Evolutionary conservation across 2,113 vertebrate genomes (phyloP).

Genomic region (Sander lucioperca): DNA sequence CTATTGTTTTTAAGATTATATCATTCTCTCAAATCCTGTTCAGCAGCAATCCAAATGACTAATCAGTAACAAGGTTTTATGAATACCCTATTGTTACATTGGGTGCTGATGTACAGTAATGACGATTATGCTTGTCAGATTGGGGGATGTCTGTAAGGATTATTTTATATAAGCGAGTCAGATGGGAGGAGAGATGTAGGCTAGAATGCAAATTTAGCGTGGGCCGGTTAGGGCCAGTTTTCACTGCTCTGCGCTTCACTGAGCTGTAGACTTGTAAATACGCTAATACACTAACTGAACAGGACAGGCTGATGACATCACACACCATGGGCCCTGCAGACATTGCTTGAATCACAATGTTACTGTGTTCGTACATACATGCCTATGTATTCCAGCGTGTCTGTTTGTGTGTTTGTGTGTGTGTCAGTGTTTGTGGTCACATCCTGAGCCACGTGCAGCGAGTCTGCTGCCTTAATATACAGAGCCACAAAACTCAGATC

Average conservation of each 20-base stretch:
- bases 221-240: slow-evolving; percentile 77
- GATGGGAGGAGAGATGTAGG: slow-evolving; percentile 73
- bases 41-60: slow-evolving; percentile 44
- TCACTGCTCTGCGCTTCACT: slow-evolving; percentile 68
- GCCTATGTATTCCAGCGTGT: slow-evolving; percentile 28
- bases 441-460: slow-evolving; percentile 65
- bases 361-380: slow-evolving; percentile 35
- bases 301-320: slow-evolving; percentile 85
- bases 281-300: slow-evolving; percentile 78
- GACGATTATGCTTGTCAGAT: slow-evolving; percentile 39
- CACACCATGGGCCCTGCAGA: slow-evolving; percentile 69
- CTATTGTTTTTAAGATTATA: slow-evolving; percentile 42
- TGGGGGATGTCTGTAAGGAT: slow-evolving; percentile 45
- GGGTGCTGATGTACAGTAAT: slow-evolving; percentile 49
- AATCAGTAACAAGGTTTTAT: slow-evolving; percentile 25
- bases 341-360: slow-evolving; percentile 72
- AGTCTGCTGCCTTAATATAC: slow-evolving; percentile 35
- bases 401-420: slow-evolving; percentile 37
- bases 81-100: slow-evolving; percentile 21
- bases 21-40: slow-evolving; percentile 34
- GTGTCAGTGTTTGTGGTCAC: slow-evolving; percentile 61
- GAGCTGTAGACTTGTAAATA: slow-evolving; percentile 77
- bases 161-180: slow-evolving; percentile 75
- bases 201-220: slow-evolving; percentile 76
- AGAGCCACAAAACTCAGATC: slow-evolving; percentile 44